Percentiles rank a stretch among this genome's conserved stretches.
Conservation (phyloP, 2,113 vertebrate genomes). For the Stigmatopora argus region DNA sequence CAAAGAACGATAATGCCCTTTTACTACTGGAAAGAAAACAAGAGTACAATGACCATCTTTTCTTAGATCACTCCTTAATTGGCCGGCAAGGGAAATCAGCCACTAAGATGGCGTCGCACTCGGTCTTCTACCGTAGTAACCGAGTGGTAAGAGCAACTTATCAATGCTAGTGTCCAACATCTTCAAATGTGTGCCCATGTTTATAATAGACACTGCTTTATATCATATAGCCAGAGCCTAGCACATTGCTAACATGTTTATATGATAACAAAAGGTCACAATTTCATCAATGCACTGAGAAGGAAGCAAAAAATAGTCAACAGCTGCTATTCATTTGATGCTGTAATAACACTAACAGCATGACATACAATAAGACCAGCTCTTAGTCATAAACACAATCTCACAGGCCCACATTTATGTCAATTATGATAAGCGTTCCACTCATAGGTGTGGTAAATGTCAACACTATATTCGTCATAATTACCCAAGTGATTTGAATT, state of each 20-base stretch:
- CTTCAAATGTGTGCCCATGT: constrained; percentile 73
- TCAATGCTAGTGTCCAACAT: constrained; percentile 72
- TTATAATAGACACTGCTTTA: constrained; percentile 33
- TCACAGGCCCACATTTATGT: constrained; percentile 26
- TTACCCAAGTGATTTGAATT: constrained; percentile 53
- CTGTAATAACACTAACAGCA: constrained; percentile 24
- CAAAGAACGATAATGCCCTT: constrained; percentile 47
- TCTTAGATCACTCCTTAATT: constrained; percentile 79
- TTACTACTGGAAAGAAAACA: constrained; percentile 46
- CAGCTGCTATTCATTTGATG: constrained; percentile 22
- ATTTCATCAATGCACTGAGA: constrained; percentile 32
- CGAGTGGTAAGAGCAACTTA: constrained; percentile 71
- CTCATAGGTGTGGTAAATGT: constrained; percentile 54
- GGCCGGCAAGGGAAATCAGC: constrained; percentile 84
- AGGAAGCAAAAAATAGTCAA: constrained; percentile 9
- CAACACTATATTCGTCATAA: constrained; percentile 54
- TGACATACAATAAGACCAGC: constrained; percentile 22
- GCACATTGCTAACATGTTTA: constrained; percentile 24
- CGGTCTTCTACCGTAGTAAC: constrained; percentile 67
- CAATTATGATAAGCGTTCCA: constrained; percentile 34
- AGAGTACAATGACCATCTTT: constrained; percentile 50
- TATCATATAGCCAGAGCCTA: constrained; percentile 22
- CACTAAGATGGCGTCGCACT: constrained; percentile 75
- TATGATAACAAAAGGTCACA: constrained; percentile 28
- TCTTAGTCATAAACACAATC: constrained; percentile 37